Evolutionary conservation across 2,797 vertebrate species (phyloP), one percentile per base, ranked within the genome.

Genomic region (Heteromormyrus szaboi): DNA sequence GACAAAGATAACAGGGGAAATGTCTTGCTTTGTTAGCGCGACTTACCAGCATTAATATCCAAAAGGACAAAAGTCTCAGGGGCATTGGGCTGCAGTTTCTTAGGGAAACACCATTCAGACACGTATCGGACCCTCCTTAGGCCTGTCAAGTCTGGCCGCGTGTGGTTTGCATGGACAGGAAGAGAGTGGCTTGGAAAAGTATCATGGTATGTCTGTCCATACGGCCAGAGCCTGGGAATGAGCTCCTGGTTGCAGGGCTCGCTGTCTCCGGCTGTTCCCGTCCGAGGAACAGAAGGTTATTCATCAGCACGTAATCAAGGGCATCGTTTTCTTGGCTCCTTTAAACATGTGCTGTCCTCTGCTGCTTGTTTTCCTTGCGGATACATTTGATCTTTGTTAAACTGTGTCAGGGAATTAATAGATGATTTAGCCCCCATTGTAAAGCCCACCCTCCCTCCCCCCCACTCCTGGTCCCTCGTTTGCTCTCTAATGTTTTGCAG

Each of bases 401-500:
- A 88, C 88, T 85, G 51, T 83, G 81, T 85, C 88, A 88, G 41
- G 41, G 81, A 84, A 84, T 25, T 65, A 88, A 85, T 54, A 88
- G 79, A 25, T 48, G 88, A 44, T 53, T 44, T n/a, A 81, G 54
- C 25, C 53, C 54, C 12, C 51, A 83, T 19, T 19, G 17, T 79
- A 41, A 54, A 56, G 4, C 22, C 92, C 92, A 56, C 54, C 5
- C 51, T 1, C 51, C 51, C 90, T 91, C 91, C 19, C 54, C 19
- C n/a, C n/a, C 56, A n/a, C 54, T 56, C 94, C 87, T 91, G 91
- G 91, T 92, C 90, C 91, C 90, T 91, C 91, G 91, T 90, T 89
- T 3, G 0, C 91, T 92, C 91, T 85, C 92, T 95, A 95, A 95
- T 95, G 93, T 93, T 96, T 96, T 96, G 95, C 95, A 96, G 95